phyloP scores from a whole-genome alignment of 2,888 invertebrate species.

The Allacma fusca region DNA sequence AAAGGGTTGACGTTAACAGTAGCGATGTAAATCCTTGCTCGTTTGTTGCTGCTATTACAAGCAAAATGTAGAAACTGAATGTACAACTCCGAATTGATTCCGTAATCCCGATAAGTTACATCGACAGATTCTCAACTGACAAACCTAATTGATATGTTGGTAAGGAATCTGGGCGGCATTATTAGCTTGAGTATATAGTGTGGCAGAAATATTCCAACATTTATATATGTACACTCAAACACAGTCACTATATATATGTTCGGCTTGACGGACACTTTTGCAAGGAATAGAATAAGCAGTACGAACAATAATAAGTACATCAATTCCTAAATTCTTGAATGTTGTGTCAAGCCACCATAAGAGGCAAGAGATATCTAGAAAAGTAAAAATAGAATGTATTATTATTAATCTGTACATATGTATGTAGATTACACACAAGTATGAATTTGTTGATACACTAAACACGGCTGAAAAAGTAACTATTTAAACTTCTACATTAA shows the following conservation, averaged over 20 bases:
- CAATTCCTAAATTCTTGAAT: background rate
- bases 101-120: background rate
- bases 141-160: background rate
- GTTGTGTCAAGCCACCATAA: background rate
- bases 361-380: constrained; percentile 2
- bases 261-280: background rate
- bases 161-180: background rate
- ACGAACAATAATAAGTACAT: background rate
- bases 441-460: background rate
- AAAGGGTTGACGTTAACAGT: background rate
- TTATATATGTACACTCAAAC: background rate
- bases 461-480: background rate
- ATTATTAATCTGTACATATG: background rate
- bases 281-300: background rate
- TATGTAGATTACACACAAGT: background rate
- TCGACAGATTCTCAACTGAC: no score
- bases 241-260: no score
- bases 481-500: background rate
- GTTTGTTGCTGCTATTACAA: background rate
- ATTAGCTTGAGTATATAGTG: background rate
- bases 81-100: background rate
- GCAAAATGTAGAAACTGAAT: background rate
- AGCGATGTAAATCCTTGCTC: background rate
- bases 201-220: background rate
- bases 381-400: constrained; percentile 10